Evolutionary conservation across 2,113 vertebrate genomes (phyloP), one percentile per base, ranked within the genome.

Genomic region (Stegastes partitus): DNA sequence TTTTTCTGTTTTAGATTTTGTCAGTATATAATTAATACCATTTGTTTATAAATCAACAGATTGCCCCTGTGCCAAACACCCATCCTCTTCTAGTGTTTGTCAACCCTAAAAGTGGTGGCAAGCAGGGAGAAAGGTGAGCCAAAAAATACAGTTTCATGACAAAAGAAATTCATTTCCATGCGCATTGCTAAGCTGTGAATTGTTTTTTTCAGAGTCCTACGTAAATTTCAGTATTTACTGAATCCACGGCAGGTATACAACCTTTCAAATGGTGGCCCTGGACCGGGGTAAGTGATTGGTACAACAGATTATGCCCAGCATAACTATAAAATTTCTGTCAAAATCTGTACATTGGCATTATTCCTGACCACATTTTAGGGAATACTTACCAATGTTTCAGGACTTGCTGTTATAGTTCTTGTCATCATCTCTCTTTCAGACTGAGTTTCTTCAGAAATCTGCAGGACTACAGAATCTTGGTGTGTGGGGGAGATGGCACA

Each of bases 161-260:
- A 42, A 63, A n/a, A 12, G 2, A 1, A 16, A 57, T 31, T 64
- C 11, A 25, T 3, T 53, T 16, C 10, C 14, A 1, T 51, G 14
- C 53, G 19, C 15, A 6, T 22, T 58, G 26, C 79, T 78, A 2
- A 85, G 5, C 4, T 22, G 64, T 42, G 15, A 51, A 68, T 80
- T 26, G 3, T 92, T 19, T 65, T 15, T 90, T 90, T 87, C 90
- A 98, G 97, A 82, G 95, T 98, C 62, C 94, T 98, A 68, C 94
- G 97, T 63, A 98, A 98, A 85, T 96, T 98, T 87, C 97, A 97
- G 87, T 97, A 96, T 84, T 93, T 97, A 64, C 95, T 98, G 79
- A 98, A 98, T 87, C 97, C 97, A 71, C 94, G 96, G 59, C 97
- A 98, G 87, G 97, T 98, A 7, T 97, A 96, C 84, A 96, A 97